These are phyloP conservation scores for Struthidea cinerea DNA, from an alignment of 2,113 vertebrate genomes.

Conservation along the genomic window DNA sequence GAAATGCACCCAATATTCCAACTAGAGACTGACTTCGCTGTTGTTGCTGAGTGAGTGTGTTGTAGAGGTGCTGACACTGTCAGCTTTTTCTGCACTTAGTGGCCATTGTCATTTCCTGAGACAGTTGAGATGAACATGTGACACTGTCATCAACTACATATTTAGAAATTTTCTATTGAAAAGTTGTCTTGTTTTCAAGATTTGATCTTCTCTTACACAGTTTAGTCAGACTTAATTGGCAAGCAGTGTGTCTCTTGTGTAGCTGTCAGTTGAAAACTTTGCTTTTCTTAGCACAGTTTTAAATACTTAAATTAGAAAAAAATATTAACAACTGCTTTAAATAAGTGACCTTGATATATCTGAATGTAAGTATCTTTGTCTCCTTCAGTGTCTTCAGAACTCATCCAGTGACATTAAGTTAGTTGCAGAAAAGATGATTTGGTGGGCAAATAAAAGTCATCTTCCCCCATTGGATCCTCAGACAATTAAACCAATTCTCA, in stretches of 20 bases:
- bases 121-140: not conserved
- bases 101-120: not conserved
- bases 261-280: not conserved
- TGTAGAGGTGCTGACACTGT: not conserved
- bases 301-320: not conserved
- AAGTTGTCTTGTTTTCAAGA: not conserved
- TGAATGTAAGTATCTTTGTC: not conserved
- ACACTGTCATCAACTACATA: not conserved
- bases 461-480: conserved; percentile 81
- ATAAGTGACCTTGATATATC: not conserved
- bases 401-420: conserved; percentile 95
- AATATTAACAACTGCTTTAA: not conserved
- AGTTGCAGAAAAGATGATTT: conserved; percentile 91
- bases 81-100: not conserved
- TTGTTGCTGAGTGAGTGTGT: not conserved
- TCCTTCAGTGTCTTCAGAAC: conserved; percentile 90
- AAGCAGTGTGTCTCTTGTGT: not conserved
- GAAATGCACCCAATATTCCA: not conserved
- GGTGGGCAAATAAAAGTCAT: conserved; percentile 91
- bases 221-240: not conserved
- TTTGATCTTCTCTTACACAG: not conserved
- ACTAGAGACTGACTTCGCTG: not conserved
- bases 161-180: not conserved
- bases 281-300: not conserved
- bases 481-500: conserved; percentile 89